These are phyloP conservation scores for Hydropotes inermis DNA, from an alignment of 2,113 vertebrate genomes.

Conservation along the genomic window DNA sequence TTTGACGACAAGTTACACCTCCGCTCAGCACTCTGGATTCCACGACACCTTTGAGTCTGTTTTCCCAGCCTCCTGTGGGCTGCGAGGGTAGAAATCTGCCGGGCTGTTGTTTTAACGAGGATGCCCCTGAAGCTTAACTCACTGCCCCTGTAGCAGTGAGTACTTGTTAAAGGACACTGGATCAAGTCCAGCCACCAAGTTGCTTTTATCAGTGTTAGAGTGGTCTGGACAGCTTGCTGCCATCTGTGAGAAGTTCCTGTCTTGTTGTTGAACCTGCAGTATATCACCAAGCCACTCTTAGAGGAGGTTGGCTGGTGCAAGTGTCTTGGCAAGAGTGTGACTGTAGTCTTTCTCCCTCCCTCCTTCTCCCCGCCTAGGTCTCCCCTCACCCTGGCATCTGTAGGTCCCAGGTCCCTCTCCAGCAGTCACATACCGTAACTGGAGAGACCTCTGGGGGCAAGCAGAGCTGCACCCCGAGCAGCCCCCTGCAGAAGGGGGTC, in stretches of 20 bases:
- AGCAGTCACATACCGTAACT: slow-evolving; percentile 68
- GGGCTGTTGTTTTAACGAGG: slow-evolving; percentile 87
- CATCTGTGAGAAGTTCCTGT: slow-evolving; percentile 80
- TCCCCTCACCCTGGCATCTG: slow-evolving; percentile 71
- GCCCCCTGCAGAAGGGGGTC: slow-evolving; percentile 73
- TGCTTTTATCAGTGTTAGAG: slow-evolving; percentile 85
- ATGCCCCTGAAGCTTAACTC: slow-evolving; percentile 88
- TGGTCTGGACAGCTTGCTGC: slow-evolving; percentile 85
- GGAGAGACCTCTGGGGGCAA: slow-evolving; percentile 62
- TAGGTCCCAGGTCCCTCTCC: slow-evolving; percentile 70
- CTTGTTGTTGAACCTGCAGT: slow-evolving; percentile 69
- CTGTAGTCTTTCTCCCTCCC: slow-evolving; percentile 64
- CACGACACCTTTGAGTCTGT: slow-evolving; percentile 93
- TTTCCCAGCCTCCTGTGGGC: slow-evolving; percentile 93
- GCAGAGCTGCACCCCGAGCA: slow-evolving; percentile 67
- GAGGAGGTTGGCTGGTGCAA: slow-evolving; percentile 78
- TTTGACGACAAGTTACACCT: slow-evolving; percentile 85
- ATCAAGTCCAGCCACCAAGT: slow-evolving; percentile 81
- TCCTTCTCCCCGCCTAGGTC: background rate
- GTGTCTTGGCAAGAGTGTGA: slow-evolving; percentile 76
- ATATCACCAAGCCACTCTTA: slow-evolving; percentile 80
- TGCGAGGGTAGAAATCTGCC: slow-evolving; percentile 93
- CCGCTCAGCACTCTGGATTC: slow-evolving; percentile 89
- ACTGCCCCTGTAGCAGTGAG: slow-evolving; percentile 79
- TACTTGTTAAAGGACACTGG: slow-evolving; percentile 78